These are phyloP conservation scores for Euclidia mi DNA, from an alignment of 2,888 invertebrate genomes.

Conservation along the genomic window DNA sequence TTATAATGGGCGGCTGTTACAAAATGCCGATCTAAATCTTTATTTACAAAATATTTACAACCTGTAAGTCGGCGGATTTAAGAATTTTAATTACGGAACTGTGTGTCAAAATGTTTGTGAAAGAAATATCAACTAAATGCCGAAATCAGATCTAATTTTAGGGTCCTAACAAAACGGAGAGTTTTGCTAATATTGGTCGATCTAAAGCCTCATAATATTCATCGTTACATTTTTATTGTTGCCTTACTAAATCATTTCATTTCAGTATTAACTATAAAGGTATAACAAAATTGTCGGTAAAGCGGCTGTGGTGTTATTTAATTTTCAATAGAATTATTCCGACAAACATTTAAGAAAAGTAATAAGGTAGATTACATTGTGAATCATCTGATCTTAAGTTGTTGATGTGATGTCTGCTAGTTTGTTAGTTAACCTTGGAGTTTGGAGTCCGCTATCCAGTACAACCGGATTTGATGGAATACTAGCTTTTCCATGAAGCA, in stretches of 20 bases:
- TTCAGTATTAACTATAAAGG: constrained; percentile 28
- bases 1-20: too few relatives aligned
- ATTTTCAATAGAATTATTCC: constrained; percentile 5
- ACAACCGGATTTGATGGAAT: too few relatives aligned
- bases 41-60: too few relatives aligned
- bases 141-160: constrained; percentile 38
- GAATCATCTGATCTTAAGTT: too few relatives aligned
- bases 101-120: constrained; percentile 10
- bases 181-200: constrained; percentile 42
- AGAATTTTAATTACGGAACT: background rate
- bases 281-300: constrained; percentile 27
- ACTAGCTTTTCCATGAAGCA: too few relatives aligned
- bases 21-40: too few relatives aligned
- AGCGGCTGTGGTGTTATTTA: background rate
- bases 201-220: constrained; percentile 44
- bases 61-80: too few relatives aligned
- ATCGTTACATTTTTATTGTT: constrained; percentile 49
- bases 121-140: constrained; percentile 14
- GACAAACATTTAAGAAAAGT: too few relatives aligned
- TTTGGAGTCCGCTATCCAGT: too few relatives aligned
- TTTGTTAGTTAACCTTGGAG: too few relatives aligned
- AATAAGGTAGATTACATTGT: too few relatives aligned
- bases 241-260: constrained; percentile 36
- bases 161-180: constrained; percentile 40
- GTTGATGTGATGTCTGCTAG: too few relatives aligned